Percentiles rank a stretch among this genome's conserved stretches.
These are phyloP conservation scores for Gymnothorax reevesii DNA, from an alignment of 2,797 vertebrate species.

Conservation along the genomic window DNA sequence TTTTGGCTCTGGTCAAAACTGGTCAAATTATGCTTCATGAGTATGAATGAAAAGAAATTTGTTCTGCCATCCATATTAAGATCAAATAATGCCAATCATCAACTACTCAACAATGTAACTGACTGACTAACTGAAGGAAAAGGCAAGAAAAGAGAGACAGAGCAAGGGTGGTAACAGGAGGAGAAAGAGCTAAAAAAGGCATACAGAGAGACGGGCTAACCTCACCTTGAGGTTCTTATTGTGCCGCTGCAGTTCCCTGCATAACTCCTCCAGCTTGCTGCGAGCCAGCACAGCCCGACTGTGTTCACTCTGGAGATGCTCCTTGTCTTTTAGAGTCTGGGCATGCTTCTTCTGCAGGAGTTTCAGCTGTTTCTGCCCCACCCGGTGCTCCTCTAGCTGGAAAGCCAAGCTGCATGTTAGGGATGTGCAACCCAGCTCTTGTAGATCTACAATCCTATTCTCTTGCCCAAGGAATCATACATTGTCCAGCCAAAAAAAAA, in stretches of 20 bases:
- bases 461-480: too few relatives aligned
- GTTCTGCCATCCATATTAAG: not conserved
- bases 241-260: slow-evolving; percentile 87
- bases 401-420: not conserved
- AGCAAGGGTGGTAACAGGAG: not conserved
- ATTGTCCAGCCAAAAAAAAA: too few relatives aligned
- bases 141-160: not conserved
- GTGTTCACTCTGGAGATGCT: slow-evolving; percentile 81
- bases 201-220: not conserved
- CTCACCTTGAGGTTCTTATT: slow-evolving; percentile 82
- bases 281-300: slow-evolving; percentile 79
- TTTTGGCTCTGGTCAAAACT: not conserved
- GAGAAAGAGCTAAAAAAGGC: not conserved
- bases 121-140: not conserved
- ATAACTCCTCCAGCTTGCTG: slow-evolving; percentile 85
- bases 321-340: slow-evolving; percentile 77
- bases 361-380: slow-evolving; percentile 76
- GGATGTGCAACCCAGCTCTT: too few relatives aligned
- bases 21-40: not conserved
- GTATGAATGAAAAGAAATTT: not conserved
- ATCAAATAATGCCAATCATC: not conserved
- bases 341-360: slow-evolving; percentile 77
- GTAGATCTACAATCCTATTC: too few relatives aligned
- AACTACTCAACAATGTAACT: too few relatives aligned
- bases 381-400: slow-evolving; percentile 77